Evolutionary conservation across 2,797 vertebrate genomes (phyloP), one percentile per base, ranked within the genome.

Genomic region (Fundulus diaphanus): DNA sequence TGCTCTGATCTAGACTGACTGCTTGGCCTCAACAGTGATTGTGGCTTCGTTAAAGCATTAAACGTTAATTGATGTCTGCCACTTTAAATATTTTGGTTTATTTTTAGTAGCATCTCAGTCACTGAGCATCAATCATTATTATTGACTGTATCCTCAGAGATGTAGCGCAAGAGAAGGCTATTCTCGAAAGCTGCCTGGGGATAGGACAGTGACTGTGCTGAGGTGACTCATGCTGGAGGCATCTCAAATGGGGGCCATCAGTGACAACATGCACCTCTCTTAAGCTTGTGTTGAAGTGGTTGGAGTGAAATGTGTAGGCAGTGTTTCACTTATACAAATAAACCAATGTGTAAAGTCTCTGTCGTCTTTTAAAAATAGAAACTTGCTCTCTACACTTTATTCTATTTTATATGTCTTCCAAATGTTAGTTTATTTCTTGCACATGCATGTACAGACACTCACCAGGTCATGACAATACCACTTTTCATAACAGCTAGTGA

Each of bases 201-300:
- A 46, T 42, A n/a, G 63, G 78, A 68, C 77, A 68, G 82, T 78
- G 76, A 70, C 72, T 82, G 75, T 82, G 73, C 77, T 74, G 72
- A 86, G 78, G 24, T 88, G 85, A 92, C 72, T 92, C 86, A 91
- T 91, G 77, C 72, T 40, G 22, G 76, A 82, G 79, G 70, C 40
- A 24, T 77, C 68, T 82, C 63, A 81, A 88, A 87, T 1, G 65
- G 63, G 74, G 68, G 80, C 73, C 68, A 82, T 77, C 71, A 24
- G 31, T 84, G 77, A 42, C 13, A 80, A 76, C 74, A 33, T 1
- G 27, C 59, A 71, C 70, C 67, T 76, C 71, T 82, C 48, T 61
- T n/a, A 12, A 83, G 82, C 69, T 18, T 3, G 69, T 68, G 81
- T 84, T 84, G 46, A 77, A 85, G 52, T 69, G 51, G 33, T 79